Base-by-base conservation (phyloP, 2,888 invertebrate genomes). In the Drosophila meridionalis region DNA sequence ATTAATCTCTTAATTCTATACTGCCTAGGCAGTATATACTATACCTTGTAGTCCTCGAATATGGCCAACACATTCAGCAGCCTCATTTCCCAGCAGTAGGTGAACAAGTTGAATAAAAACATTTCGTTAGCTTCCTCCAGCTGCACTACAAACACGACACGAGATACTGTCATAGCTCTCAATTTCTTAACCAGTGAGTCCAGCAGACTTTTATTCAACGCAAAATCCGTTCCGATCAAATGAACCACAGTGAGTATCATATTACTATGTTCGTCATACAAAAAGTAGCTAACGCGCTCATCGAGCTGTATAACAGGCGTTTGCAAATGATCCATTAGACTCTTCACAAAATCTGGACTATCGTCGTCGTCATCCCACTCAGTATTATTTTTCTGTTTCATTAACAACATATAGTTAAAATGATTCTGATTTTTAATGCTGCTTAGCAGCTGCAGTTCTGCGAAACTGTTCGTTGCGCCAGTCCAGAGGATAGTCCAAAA, bases 61-160 rank as follows among this genome's bases (percentile, higher is more conserved):
- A 92, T 4, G 0, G 83, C 90, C 4, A 83, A 53, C 2, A 87
- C 90, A 82, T 92, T 92, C 6, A 91, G 69, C 38, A 92, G 55
- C 30, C 79, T 85, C 45, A 76, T 64, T 36, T 56, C 57, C 88
- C 91, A 88, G 69, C 91, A 91, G 20, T 71, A 69, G 0, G 38
- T 26, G 43, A 92, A 92, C 4, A 91, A 64, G 12, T 78, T 42
- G 14, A 68, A 57, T 1, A 85, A 56, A 50, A 87, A 53, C 0
- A 6, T 26, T 5, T 67, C 68, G 36, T 76, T 58, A 4, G 55
- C 65, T 28, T 66, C 59, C 3, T 45, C 64, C 38, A 53, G 36
- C 26, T 83, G 75, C 50, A 90, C 36, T 9, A 91, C 38, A 62
- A 92, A 89, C 4, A 92, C 63, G 4, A 92, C 78, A 20, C 87